Percentiles rank a stretch among this genome's conserved stretches.
These are phyloP conservation scores for Strigamia transsilvanica DNA, from an alignment of 2,888 invertebrate species.

Conservation along the genomic window DNA sequence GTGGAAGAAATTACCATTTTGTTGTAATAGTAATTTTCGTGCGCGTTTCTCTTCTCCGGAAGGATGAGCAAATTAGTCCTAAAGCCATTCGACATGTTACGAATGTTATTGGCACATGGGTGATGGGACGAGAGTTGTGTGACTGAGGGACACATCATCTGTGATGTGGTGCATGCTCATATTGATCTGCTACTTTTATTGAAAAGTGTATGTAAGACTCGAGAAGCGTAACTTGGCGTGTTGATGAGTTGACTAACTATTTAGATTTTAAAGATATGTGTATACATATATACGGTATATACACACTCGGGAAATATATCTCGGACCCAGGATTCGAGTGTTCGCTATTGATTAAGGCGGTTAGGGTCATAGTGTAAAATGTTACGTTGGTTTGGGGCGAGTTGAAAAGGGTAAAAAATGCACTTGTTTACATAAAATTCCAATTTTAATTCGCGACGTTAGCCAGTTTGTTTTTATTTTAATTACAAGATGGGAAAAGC, in stretches of 20 bases:
- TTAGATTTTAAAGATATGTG: too few species aligned
- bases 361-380: background rate
- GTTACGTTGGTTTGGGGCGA: background rate
- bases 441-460: background rate
- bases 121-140: conserved; percentile 20
- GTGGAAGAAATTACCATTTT: conserved; percentile 10
- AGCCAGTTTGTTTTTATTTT: background rate
- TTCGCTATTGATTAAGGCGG: too few species aligned
- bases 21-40: background rate
- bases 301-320: too few species aligned
- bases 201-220: background rate
- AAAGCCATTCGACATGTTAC: conserved; percentile 26
- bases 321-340: too few species aligned
- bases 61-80: conserved; percentile 31
- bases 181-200: conserved; percentile 18
- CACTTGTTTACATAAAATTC: background rate
- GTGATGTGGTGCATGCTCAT: conserved; percentile 3
- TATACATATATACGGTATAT: too few species aligned
- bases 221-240: background rate
- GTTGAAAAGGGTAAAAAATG: background rate
- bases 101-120: conserved; percentile 35
- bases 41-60: background rate
- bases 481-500: background rate
- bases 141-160: conserved; percentile 41
- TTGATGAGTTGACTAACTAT: background rate